Base-by-base conservation (phyloP, 1,140 invertebrate genomes). In the Plutomurus gul region DNA sequence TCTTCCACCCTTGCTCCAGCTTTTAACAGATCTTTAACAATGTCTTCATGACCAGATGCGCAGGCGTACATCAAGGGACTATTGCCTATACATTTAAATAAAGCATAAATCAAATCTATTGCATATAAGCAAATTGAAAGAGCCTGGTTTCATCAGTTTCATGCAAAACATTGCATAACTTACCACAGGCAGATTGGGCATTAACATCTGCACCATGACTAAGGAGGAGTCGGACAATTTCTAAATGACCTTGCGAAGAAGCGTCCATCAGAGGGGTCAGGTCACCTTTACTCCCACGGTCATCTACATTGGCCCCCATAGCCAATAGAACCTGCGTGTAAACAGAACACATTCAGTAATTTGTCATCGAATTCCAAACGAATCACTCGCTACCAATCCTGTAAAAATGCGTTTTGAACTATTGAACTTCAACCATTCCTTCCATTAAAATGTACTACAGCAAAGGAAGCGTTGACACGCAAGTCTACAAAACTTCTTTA, bases 11-110 rank as follows among this genome's bases (percentile, higher is more conserved):
- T 96, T 77, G 96, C 96, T 76, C 94, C 95, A 85, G 92, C 91
- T 84, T 96, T 93, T 33, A 99, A 89, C 60, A 99, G 88, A 72
- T 94, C 92, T 86, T 91, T 89, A 8, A 99, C 97, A 80, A 97
- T 95, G 81, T 96, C 93, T 84, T 93, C 93, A 88, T 98, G 96
- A 4, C 97, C 97, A 85, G 95, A 95, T 82, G 96, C 96, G 87
- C 96, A 98, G 47, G 96, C 97, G 89, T 98, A 99, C 95, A 99
- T 99, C 40, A 99, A 89, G 51, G 97, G 95, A 60, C 97, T 99
- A 86, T 98, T 99, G 76, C 95, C 92, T 92, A 83, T 76, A 85
- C 79, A 71, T 84, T 74, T 83, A n/a, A 84, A 39, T 37, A 49
- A 30, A 56, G n/a, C 6, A 6, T 18, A 39, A 46, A 1, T 18